Evolutionary conservation across 2,797 vertebrate species (phyloP).

Genomic region (Atherinosoma microstoma): DNA sequence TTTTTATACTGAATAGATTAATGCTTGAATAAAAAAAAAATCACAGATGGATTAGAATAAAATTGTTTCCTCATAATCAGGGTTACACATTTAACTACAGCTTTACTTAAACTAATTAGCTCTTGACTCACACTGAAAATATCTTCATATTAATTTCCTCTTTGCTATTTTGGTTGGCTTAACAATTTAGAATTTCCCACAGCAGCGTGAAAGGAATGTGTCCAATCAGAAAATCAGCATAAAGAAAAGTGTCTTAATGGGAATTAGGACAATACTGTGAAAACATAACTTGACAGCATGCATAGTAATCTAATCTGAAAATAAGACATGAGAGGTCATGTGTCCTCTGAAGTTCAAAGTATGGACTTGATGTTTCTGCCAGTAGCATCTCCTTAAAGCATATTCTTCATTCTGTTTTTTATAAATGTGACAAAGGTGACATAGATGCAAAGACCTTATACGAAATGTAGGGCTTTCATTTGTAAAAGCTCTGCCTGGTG

Average conservation of each 20-base stretch:
- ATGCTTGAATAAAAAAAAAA: not conserved
- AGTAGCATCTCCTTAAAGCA: not conserved
- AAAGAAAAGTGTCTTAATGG: not conserved
- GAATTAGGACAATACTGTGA: not conserved
- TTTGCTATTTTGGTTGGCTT: not conserved
- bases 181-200: not conserved
- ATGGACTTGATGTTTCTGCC: not conserved
- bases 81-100: not conserved
- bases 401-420: not conserved
- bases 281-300: not conserved
- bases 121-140: not conserved
- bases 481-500: not conserved
- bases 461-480: not conserved
- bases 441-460: not conserved
- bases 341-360: not conserved
- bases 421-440: not conserved
- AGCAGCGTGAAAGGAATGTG: not conserved
- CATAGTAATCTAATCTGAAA: not conserved
- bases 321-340: not conserved
- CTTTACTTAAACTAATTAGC: not conserved
- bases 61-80: not conserved
- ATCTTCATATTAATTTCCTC: not conserved
- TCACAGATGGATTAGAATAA: not conserved
- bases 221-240: not conserved
- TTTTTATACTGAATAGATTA: not conserved